Percentiles rank a stretch among this genome's conserved stretches.
These are phyloP conservation scores for Saiga tatarica DNA, from an alignment of 2,113 vertebrate genomes.

Conservation along the genomic window DNA sequence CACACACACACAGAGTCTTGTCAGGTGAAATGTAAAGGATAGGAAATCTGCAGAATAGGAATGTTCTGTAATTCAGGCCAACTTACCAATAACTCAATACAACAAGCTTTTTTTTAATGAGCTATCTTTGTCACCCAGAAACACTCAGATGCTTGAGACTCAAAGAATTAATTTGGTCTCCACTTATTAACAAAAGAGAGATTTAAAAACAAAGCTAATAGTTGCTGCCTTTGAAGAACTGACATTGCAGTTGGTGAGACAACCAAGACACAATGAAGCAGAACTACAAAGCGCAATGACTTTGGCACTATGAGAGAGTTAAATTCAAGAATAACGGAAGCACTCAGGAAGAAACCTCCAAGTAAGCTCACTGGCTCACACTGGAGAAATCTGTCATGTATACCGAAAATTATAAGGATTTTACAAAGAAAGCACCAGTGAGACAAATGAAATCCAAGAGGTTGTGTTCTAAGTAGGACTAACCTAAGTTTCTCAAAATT, in stretches of 20 bases:
- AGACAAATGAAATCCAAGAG: not conserved
- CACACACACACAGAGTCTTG: not conserved
- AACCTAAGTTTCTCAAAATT: not conserved
- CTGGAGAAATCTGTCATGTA: not conserved
- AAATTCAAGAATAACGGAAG: not conserved
- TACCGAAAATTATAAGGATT: not conserved
- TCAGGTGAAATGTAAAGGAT: not conserved
- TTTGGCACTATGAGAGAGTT: not conserved
- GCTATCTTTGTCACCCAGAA: not conserved
- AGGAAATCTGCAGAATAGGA: not conserved
- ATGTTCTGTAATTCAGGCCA: not conserved
- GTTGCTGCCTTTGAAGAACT: not conserved
- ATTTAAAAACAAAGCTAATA: not conserved
- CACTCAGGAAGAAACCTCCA: not conserved
- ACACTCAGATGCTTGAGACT: constrained; percentile 28
- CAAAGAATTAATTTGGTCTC: not conserved
- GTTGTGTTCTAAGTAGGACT: not conserved
- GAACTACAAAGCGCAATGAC: not conserved
- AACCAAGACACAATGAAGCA: not conserved
- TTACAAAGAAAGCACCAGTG: not conserved
- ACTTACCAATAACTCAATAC: not conserved
- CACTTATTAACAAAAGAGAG: not conserved
- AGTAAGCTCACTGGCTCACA: not conserved
- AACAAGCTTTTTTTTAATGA: constrained; percentile 11
- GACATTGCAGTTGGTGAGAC: not conserved